Evolutionary conservation across 2,113 vertebrate species (phyloP).

Genomic region (Spermophilus dauricus): DNA sequence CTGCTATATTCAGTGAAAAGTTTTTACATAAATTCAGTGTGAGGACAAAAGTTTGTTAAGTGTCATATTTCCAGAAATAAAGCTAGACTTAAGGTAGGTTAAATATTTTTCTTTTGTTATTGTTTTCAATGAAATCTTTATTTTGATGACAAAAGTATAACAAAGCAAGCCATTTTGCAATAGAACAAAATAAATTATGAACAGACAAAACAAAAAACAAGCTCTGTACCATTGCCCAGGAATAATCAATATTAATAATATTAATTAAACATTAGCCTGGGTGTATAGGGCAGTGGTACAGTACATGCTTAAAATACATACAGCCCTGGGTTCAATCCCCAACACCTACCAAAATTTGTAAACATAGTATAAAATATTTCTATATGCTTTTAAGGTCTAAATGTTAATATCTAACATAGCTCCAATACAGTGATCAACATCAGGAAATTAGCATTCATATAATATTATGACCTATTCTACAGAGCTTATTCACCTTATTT

Average conservation of each 20-base stretch:
- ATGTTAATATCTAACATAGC: not conserved
- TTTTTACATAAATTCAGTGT: slow-evolving; percentile 10
- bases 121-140: not conserved
- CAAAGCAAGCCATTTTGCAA: not conserved
- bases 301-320: not conserved
- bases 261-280: not conserved
- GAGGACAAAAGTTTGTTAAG: not conserved
- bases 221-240: not conserved
- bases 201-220: not conserved
- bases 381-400: not conserved
- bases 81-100: not conserved
- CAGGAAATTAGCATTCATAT: not conserved
- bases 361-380: not conserved
- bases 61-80: slow-evolving; percentile 31
- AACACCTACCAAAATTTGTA: not conserved
- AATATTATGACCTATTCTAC: not conserved
- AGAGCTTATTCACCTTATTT: not conserved
- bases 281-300: not conserved
- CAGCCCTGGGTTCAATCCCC: not conserved
- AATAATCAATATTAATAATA: not conserved
- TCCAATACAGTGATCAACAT: not conserved
- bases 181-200: slow-evolving; percentile 48
- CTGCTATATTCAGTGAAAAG: not conserved
- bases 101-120: not conserved
- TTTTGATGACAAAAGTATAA: not conserved